Evolutionary conservation across 2,797 vertebrate species (phyloP).

Genomic region (Eurystomus glaucurus): DNA sequence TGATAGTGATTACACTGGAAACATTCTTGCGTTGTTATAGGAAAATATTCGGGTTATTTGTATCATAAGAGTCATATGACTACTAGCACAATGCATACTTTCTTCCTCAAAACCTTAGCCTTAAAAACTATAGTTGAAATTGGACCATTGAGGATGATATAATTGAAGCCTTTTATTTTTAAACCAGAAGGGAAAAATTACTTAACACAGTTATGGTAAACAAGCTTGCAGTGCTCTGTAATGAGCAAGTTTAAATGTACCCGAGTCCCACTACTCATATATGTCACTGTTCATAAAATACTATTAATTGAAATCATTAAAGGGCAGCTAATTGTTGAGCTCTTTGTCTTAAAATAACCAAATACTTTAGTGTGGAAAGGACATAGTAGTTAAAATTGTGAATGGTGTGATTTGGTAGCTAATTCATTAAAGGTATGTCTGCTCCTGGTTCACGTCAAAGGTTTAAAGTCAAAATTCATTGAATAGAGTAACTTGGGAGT

Average conservation of each 20-base stretch:
- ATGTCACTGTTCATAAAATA: background rate
- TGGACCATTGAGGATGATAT: background rate
- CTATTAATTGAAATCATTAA: background rate
- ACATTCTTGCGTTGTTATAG: background rate
- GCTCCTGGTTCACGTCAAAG: background rate
- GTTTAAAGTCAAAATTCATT: background rate
- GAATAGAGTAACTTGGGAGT: background rate
- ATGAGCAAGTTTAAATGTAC: constrained; percentile 5
- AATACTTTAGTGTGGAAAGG: background rate
- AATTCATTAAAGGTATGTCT: background rate
- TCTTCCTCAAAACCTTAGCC: constrained; percentile 23
- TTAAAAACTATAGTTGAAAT: constrained; percentile 21
- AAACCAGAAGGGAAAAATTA: constrained; percentile 12
- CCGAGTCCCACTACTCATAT: background rate
- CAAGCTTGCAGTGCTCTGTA: background rate
- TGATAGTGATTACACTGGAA: constrained; percentile 10
- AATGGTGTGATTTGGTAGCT: background rate
- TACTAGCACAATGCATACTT: background rate
- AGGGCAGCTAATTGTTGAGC: background rate
- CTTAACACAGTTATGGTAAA: background rate
- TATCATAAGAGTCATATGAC: background rate
- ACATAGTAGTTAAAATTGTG: background rate
- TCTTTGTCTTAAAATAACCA: background rate
- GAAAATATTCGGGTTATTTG: background rate
- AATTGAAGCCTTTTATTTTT: constrained; percentile 46